Conservation (phyloP, 2,113 vertebrate species). For the Oncorhynchus kisutch region DNA sequence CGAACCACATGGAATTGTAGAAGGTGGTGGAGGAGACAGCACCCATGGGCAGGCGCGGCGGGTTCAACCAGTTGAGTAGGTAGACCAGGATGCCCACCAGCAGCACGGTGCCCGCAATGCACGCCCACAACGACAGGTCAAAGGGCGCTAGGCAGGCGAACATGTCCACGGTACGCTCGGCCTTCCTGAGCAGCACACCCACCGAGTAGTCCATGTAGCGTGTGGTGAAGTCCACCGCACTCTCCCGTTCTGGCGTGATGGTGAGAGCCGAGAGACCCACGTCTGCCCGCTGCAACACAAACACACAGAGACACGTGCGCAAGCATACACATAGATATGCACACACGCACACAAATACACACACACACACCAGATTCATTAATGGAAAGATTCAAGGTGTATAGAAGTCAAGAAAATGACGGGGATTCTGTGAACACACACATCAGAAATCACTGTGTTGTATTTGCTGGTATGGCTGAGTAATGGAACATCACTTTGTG, state of each 20-base stretch:
- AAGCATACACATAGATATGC: neutral
- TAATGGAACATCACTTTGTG: too few species aligned
- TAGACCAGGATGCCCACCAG: slow-evolving; percentile 94
- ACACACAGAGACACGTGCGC: neutral
- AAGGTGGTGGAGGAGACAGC: slow-evolving; percentile 95
- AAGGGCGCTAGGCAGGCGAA: slow-evolving; percentile 97
- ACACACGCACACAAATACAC: slow-evolving; percentile 5
- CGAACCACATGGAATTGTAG: slow-evolving; percentile 99
- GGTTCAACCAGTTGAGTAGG: slow-evolving; percentile 97
- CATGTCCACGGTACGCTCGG: slow-evolving; percentile 95
- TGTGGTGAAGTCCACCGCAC: slow-evolving; percentile 95
- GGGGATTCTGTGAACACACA: too few species aligned
- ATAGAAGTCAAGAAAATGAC: too few species aligned
- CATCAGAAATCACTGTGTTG: too few species aligned
- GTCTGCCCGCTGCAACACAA: slow-evolving; percentile 83
- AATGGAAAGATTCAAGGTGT: neutral
- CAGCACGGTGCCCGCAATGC: slow-evolving; percentile 94
- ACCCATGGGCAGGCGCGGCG: slow-evolving; percentile 93
- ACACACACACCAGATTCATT: slow-evolving; percentile 2
- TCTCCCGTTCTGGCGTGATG: slow-evolving; percentile 96
- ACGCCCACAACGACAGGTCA: slow-evolving; percentile 96
- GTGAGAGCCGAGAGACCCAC: slow-evolving; percentile 96
- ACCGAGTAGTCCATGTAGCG: slow-evolving; percentile 99
- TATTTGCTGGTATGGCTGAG: too few species aligned
- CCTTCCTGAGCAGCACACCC: slow-evolving; percentile 91